A percentile compares a stretch with the other conserved stretches of the same genome.
These are phyloP conservation scores for Aphidius gifuensis DNA, from an alignment of 1,140 invertebrate genomes.

Conservation along the genomic window DNA sequence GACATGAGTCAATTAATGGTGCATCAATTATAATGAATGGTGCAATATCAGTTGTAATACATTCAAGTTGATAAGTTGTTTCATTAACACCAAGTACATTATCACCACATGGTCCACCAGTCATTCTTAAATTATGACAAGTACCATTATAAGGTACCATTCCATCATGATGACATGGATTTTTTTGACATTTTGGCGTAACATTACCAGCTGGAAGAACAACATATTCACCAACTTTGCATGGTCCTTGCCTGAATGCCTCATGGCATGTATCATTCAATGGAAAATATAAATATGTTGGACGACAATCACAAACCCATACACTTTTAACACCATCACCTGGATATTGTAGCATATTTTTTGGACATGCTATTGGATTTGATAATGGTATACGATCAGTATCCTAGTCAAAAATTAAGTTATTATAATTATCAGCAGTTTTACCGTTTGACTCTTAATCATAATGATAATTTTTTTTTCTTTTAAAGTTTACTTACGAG, in stretches of 20 bases:
- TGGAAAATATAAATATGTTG: conserved; percentile 62
- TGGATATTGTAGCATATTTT: conserved; percentile 63
- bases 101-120: conserved; percentile 44
- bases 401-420: neutral
- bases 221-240: conserved; percentile 56
- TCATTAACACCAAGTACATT: conserved; percentile 37
- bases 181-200: conserved; percentile 59
- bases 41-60: conserved; percentile 23
- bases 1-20: conserved; percentile 13
- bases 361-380: conserved; percentile 57
- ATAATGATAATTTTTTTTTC: neutral
- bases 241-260: conserved; percentile 64
- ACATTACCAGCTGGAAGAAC: conserved; percentile 54
- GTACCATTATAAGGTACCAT: conserved; percentile 52
- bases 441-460: neutral
- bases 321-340: conserved; percentile 57
- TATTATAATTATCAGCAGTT: neutral
- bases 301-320: conserved; percentile 68
- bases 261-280: conserved; percentile 59
- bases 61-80: conserved; percentile 41
- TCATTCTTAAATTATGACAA: conserved; percentile 55
- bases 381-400: conserved; percentile 50
- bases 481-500: conserved; percentile 26
- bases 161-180: conserved; percentile 58
- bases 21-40: conserved; percentile 35